Conservation (phyloP, 1,140 invertebrate species). For the Drosophila quadrilineata region DNA sequence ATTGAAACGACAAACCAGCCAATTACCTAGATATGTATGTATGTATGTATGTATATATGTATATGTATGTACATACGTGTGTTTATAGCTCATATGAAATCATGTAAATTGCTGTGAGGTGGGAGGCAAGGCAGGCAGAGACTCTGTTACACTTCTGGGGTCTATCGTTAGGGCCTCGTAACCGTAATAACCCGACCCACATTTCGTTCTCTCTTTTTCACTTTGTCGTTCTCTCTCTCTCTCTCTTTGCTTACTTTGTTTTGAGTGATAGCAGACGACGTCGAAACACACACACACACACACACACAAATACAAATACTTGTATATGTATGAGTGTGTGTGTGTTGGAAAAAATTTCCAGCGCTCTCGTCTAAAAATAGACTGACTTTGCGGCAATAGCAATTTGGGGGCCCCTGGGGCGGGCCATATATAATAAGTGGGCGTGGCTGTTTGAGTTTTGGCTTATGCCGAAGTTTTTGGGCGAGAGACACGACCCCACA, state of each 20-base stretch:
- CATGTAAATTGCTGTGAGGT: too few species aligned
- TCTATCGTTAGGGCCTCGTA: too few species aligned
- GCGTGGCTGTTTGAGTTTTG: slow-evolving; percentile 40
- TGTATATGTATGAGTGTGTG: slow-evolving; percentile 13
- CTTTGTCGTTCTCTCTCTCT: too few species aligned
- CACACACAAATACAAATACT: too few species aligned
- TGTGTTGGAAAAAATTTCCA: slow-evolving; percentile 70
- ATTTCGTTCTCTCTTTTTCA: too few species aligned
- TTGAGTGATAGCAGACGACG: slow-evolving; percentile 62
- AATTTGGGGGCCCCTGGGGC: slow-evolving; percentile 34
- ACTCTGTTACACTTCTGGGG: too few species aligned
- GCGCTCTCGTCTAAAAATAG: slow-evolving; percentile 74
- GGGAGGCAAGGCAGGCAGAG: too few species aligned
- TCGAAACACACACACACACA: neutral
- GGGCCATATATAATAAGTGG: slow-evolving; percentile 41
- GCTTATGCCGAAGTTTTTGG: slow-evolving; percentile 32
- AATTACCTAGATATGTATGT: slow-evolving; percentile 1
- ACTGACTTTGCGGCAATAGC: slow-evolving; percentile 45
- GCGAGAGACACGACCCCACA: slow-evolving; percentile 13
- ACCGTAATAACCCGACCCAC: slow-evolving; percentile 26
- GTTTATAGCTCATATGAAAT: too few species aligned
- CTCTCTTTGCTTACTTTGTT: slow-evolving; percentile 57
- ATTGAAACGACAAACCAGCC: slow-evolving; percentile 34
- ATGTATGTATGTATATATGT: neutral
- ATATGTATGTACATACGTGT: neutral